Evolutionary conservation across 2,888 invertebrate species (phyloP).

Genomic region (Plagodis dolabraria): DNA sequence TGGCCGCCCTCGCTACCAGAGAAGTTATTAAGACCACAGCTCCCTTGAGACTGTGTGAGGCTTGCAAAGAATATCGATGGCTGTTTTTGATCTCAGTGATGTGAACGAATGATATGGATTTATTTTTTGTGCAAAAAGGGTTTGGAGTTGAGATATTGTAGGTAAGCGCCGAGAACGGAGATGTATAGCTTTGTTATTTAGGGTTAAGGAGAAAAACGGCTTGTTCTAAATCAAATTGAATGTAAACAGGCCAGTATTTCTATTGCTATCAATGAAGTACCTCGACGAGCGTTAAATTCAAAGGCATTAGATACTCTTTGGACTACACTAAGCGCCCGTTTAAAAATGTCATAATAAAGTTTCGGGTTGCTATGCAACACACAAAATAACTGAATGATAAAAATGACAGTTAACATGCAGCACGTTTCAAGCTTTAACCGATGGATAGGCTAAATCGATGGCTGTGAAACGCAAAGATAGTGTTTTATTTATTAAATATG

Average conservation of each 20-base stretch:
- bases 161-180: slow-evolving; percentile 4
- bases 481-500: too few species aligned
- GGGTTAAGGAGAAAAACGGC: slow-evolving; percentile 18
- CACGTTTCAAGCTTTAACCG: too few species aligned
- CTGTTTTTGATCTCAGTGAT: slow-evolving; percentile 26
- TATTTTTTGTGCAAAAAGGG: slow-evolving; percentile 24
- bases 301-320: too few species aligned
- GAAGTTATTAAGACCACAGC: slow-evolving; percentile 20
- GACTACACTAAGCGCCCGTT: too few species aligned
- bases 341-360: too few species aligned
- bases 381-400: too few species aligned
- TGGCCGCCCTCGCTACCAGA: slow-evolving; percentile 5
- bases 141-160: slow-evolving; percentile 23
- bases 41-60: slow-evolving; percentile 17
- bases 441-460: too few species aligned
- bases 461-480: too few species aligned
- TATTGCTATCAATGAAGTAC: neutral
- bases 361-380: too few species aligned
- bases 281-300: too few species aligned
- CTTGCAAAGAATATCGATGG: slow-evolving; percentile 27
- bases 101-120: slow-evolving; percentile 29
- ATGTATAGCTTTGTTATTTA: slow-evolving; percentile 18
- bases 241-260: slow-evolving; percentile 12
- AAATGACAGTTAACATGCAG: too few species aligned
- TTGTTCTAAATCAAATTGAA: slow-evolving; percentile 21